Evolutionary conservation across 2,113 vertebrate species (phyloP), one percentile per base, ranked within the genome.

Genomic region (Aplodontia rufa): DNA sequence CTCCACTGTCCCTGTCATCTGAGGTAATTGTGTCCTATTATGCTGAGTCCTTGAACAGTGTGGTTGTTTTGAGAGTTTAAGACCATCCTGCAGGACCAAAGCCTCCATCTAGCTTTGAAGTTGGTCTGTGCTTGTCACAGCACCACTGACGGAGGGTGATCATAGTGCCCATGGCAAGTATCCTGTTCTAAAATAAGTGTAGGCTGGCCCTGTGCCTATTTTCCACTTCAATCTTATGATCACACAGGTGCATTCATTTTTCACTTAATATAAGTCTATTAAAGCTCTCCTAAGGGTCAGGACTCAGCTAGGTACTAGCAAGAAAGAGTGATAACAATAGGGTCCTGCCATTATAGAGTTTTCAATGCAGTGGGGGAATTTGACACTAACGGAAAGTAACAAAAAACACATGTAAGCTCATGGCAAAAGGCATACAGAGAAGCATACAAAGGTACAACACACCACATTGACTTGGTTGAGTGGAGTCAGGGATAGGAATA

Each of bases 1-100:
- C 17, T 45, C 26, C n/a, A 19, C 26, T 20, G 0, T 30, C 35
- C 28, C 26, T 72, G 30, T 2, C 20, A 55, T 6, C 35, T 30
- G 19, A 45, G 37, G 58, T 5, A 87, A 2, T 13, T 49, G 4
- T 28, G 14, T 0, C 0, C 28, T 0, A 4, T 4, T 10, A 28
- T n/a, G 12, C 24, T 24, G 4, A 89, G 68, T 10, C 37, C 45
- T 69, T 30, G 40, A 28, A 85, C 5, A 12, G 24, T 22, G 6
- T 58, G 53, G 53, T 6, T 40, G 32, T 42, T 94, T 26, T 3
- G 30, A 6, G 32, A 94, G 1, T 66, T 75, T 49, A 75, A 89
- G 1, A 4, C 35, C 45, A 3, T 53, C 40, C 24, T 35, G 5
- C 1, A 55, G 20, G 28, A 22, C 19, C 4, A 49, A 45, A 83